These are phyloP conservation scores for Leucophenga maculata DNA, from an alignment of 2,888 invertebrate species.

Conservation along the genomic window DNA sequence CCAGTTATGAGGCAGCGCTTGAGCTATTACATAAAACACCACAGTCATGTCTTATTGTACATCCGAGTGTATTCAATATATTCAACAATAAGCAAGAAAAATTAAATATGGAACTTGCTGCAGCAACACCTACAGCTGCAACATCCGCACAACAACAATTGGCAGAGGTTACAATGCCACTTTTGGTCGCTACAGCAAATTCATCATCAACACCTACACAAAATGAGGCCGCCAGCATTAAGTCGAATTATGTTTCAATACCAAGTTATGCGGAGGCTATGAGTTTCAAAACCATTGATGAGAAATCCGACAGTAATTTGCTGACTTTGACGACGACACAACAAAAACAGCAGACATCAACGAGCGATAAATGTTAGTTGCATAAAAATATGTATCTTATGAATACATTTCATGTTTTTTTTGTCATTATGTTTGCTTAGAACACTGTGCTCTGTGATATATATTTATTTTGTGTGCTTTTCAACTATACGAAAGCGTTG, in stretches of 20 bases:
- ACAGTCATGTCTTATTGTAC: constrained; percentile 67
- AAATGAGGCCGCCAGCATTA: constrained; percentile 46
- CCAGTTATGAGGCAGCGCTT: constrained; percentile 77
- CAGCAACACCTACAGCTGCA: constrained; percentile 40
- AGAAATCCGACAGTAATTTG: constrained; percentile 47
- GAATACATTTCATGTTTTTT: constrained; percentile 4
- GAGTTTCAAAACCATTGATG: constrained; percentile 50
- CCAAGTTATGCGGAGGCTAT: constrained; percentile 59
- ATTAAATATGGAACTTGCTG: constrained; percentile 17
- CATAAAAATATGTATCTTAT: constrained; percentile 3
- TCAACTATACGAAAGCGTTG: too few species aligned
- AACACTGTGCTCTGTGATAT: constrained; percentile 60
- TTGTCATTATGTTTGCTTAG: background rate
- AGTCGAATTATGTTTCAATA: constrained; percentile 49
- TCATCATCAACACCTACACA: constrained; percentile 36
- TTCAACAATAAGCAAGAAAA: constrained; percentile 63
- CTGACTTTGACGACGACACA: constrained; percentile 28
- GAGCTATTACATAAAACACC: constrained; percentile 74
- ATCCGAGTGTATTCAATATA: constrained; percentile 67
- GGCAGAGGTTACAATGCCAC: constrained; percentile 23
- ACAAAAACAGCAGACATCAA: constrained; percentile 31
- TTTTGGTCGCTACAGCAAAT: constrained; percentile 29
- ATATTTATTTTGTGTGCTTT: constrained; percentile 23
- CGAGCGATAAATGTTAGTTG: constrained; percentile 46
- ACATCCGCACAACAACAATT: constrained; percentile 31